phyloP scores from a whole-genome alignment of 2,888 invertebrate species.

The Malthinus seriepunctatus region DNA sequence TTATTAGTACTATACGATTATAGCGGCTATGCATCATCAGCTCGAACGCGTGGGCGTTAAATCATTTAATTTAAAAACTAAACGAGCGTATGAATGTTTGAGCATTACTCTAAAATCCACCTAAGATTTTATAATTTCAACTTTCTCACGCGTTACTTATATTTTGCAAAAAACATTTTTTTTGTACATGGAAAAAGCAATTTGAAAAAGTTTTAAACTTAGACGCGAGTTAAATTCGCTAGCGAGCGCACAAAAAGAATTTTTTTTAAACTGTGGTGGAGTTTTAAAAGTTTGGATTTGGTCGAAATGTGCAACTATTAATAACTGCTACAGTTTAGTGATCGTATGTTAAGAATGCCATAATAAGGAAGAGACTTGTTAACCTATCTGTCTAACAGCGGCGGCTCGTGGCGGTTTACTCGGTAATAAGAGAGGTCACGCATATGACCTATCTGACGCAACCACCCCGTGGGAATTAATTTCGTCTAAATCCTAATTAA shows the following conservation, averaged over 20 bases:
- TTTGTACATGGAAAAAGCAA: constrained; percentile 10
- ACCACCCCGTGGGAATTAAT: constrained; percentile 40
- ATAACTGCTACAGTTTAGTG: constrained; percentile 35
- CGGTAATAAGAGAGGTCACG: constrained; percentile 38
- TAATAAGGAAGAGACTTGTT: constrained; percentile 53
- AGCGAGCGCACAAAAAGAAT: constrained; percentile 9
- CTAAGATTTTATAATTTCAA: not conserved
- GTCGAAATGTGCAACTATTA: constrained; percentile 27
- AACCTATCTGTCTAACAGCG: constrained; percentile 38
- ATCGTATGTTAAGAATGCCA: constrained; percentile 48
- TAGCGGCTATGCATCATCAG: constrained; percentile 19
- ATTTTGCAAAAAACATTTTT: too few species aligned
- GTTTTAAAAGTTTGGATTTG: too few species aligned
- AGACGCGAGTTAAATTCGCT: constrained; percentile 9
- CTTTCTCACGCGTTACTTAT: too few species aligned
- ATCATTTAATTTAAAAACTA: constrained; percentile 16
- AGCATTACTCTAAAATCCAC: constrained; percentile 17
- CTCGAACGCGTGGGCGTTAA: constrained; percentile 23
- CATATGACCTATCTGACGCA: constrained; percentile 40
- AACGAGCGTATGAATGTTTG: constrained; percentile 14
- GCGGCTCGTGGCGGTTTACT: constrained; percentile 39
- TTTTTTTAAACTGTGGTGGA: too few species aligned
- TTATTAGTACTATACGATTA: constrained; percentile 23
- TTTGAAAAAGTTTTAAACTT: constrained; percentile 10
- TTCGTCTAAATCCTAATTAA: too few species aligned